A percentile compares a stretch with the other conserved stretches of the same genome.
These are phyloP conservation scores for Athalia cordata DNA, from an alignment of 2,888 invertebrate species.

Conservation along the genomic window DNA sequence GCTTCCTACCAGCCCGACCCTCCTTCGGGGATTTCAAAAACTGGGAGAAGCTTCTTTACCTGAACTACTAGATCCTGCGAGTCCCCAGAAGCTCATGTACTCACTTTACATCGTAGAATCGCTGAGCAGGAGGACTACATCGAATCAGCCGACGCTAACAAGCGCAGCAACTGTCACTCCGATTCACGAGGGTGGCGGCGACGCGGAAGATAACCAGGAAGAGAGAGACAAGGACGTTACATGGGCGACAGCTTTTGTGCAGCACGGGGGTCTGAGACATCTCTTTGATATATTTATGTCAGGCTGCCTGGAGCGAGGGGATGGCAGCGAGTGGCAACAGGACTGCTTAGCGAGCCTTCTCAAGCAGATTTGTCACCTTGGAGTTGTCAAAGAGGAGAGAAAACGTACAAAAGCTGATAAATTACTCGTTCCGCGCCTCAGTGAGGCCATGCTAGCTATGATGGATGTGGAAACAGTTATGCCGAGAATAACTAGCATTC, in stretches of 20 bases:
- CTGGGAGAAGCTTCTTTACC: conserved; percentile 81
- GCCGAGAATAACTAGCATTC: conserved; percentile 88
- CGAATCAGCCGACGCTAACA: conserved; percentile 51
- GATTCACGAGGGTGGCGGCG: conserved; percentile 53
- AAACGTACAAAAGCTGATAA: conserved; percentile 77
- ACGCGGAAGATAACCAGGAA: conserved; percentile 57
- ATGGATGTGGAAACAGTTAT: conserved; percentile 91
- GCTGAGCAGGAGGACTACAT: conserved; percentile 73
- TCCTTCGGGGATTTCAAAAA: conserved; percentile 89
- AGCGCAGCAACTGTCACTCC: conserved; percentile 52
- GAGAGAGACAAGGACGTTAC: conserved; percentile 64
- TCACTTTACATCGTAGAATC: conserved; percentile 93
- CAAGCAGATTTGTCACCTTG: conserved; percentile 90
- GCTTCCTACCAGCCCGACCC: conserved; percentile 91
- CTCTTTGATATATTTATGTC: conserved; percentile 95
- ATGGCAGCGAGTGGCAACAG: conserved; percentile 94
- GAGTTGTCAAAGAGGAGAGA: conserved; percentile 78
- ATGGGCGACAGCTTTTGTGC: conserved; percentile 89
- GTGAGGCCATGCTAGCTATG: conserved; percentile 86
- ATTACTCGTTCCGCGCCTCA: conserved; percentile 82
- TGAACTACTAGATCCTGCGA: conserved; percentile 89
- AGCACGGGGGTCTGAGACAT: conserved; percentile 90
- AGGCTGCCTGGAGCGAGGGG: conserved; percentile 81
- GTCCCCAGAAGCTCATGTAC: conserved; percentile 96
- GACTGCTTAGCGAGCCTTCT: conserved; percentile 93